A percentile compares a stretch with the other conserved stretches of the same genome.
Evolutionary conservation across 2,797 vertebrate genomes (phyloP).

Genomic region (Chrosomus eos): DNA sequence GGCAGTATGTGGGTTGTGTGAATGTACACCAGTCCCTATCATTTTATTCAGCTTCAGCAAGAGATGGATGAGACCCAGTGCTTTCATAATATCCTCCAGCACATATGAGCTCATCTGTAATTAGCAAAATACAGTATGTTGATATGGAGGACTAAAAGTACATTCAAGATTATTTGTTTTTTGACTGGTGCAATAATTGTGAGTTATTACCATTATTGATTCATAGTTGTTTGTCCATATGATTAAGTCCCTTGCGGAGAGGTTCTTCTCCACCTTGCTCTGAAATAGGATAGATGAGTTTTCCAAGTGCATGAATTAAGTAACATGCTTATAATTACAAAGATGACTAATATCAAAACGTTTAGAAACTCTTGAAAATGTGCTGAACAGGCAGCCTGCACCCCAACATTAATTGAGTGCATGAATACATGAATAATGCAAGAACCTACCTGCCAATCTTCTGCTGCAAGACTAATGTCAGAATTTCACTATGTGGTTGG

Average conservation of each 20-base stretch:
- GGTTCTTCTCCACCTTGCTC: not conserved
- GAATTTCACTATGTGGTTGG: conserved; percentile 61
- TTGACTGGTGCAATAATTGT: conserved; percentile 5
- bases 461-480: conserved; percentile 67
- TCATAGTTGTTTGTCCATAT: not conserved
- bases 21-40: conserved; percentile 41
- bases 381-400: conserved; percentile 58
- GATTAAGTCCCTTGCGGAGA: not conserved
- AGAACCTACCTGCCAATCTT: conserved; percentile 47
- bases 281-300: not conserved
- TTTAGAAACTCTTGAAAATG: conserved; percentile 61
- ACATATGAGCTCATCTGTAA: conserved; percentile 7
- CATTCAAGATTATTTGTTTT: not conserved
- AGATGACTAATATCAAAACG: conserved; percentile 57
- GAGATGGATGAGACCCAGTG: conserved; percentile 16
- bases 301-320: conserved; percentile 1
- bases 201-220: not conserved
- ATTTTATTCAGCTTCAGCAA: conserved; percentile 17
- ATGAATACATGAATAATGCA: conserved; percentile 72
- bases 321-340: conserved; percentile 46
- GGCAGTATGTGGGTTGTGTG: conserved; percentile 57
- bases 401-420: conserved; percentile 68
- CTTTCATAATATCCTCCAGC: conserved; percentile 24
- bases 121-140: not conserved
- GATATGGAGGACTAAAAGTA: not conserved